Evolutionary conservation across 2,113 vertebrate genomes (phyloP).

Genomic region (Semnopithecus entellus): DNA sequence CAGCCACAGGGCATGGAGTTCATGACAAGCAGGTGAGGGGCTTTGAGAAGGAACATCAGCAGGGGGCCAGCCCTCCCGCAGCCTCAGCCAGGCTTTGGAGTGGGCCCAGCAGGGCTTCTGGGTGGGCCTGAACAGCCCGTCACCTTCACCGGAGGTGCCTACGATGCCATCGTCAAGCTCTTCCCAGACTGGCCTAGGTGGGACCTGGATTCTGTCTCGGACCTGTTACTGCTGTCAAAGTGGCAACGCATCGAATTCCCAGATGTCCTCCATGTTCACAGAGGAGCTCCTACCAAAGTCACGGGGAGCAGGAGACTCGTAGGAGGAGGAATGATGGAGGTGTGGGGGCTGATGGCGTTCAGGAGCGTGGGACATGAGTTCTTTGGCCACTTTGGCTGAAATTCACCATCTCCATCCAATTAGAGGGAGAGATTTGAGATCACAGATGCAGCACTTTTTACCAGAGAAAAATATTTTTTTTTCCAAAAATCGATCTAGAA

Average conservation of each 20-base stretch:
- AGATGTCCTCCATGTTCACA: slow-evolving; percentile 98
- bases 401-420: neutral
- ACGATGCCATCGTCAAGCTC: slow-evolving; percentile 92
- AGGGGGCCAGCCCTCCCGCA: slow-evolving; percentile 92
- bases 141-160: slow-evolving; percentile 93
- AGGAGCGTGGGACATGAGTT: neutral
- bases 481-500: slow-evolving; percentile 92
- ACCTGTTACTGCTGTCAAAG: slow-evolving; percentile 94
- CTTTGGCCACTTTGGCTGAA: neutral
- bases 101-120: slow-evolving; percentile 95
- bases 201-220: slow-evolving; percentile 94
- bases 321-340: neutral
- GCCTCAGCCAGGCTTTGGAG: slow-evolving; percentile 92
- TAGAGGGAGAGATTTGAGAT: neutral
- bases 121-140: slow-evolving; percentile 92
- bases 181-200: slow-evolving; percentile 94
- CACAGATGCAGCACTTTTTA: neutral
- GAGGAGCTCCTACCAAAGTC: slow-evolving; percentile 83
- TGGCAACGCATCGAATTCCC: slow-evolving; percentile 97
- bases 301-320: neutral
- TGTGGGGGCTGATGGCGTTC: neutral
- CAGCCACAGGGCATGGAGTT: slow-evolving; percentile 91
- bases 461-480: slow-evolving; percentile 91
- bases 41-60: slow-evolving; percentile 95
- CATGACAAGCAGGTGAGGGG: slow-evolving; percentile 93